Evolutionary conservation across 2,797 vertebrate species (phyloP).

Genomic region (Rhinella marina): DNA sequence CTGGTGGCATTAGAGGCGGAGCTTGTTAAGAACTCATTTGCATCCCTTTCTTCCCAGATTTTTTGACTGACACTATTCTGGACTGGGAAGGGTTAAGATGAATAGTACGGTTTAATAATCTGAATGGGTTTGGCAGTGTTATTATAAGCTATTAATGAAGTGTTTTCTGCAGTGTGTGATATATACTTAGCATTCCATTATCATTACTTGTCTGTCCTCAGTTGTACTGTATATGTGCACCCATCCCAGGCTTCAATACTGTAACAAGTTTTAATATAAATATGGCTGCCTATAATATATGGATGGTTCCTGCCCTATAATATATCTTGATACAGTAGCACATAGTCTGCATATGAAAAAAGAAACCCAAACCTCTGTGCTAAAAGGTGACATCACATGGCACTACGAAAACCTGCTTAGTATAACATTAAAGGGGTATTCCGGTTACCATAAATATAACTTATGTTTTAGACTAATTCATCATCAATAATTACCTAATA

Average conservation of each 20-base stretch:
- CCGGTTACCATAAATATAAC: too few relatives aligned
- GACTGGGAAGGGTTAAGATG: not conserved
- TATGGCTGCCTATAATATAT: too few relatives aligned
- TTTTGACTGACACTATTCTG: not conserved
- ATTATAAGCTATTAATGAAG: not conserved
- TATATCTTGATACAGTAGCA: too few relatives aligned
- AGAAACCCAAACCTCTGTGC: too few relatives aligned
- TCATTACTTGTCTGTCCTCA: not conserved
- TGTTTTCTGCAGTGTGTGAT: not conserved
- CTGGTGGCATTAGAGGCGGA: too few relatives aligned
- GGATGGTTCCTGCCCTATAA: too few relatives aligned
- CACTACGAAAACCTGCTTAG: too few relatives aligned
- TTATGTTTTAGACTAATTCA: too few relatives aligned
- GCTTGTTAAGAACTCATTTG: not conserved
- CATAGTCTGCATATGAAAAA: too few relatives aligned
- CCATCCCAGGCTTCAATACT: not conserved
- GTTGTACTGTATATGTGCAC: not conserved
- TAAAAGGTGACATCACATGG: too few relatives aligned
- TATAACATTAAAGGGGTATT: too few relatives aligned
- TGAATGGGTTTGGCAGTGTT: not conserved
- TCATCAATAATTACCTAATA: too few relatives aligned
- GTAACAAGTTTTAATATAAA: not conserved
- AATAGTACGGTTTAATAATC: not conserved
- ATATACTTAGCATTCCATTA: conserved; percentile 1
- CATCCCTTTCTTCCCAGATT: not conserved